Evolutionary conservation across 2,113 vertebrate species (phyloP).

Genomic region (Sula dactylatra): DNA sequence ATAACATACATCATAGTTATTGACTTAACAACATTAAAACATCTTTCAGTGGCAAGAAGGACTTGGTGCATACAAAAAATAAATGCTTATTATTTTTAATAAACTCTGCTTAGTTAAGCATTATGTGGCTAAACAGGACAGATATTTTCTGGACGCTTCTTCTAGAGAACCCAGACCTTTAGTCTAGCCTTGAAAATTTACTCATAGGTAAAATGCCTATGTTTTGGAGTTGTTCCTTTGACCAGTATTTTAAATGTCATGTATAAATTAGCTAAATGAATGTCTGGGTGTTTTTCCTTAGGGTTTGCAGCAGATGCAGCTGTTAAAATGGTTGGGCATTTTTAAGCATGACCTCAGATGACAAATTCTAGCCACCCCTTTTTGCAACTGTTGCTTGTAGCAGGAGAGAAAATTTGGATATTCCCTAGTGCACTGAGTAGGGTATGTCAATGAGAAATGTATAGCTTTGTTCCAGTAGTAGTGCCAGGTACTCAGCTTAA

Average conservation of each 20-base stretch:
- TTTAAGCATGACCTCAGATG: not conserved
- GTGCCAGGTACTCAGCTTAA: not conserved
- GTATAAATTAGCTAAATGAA: not conserved
- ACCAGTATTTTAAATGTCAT: not conserved
- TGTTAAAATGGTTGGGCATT: not conserved
- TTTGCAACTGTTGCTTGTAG: not conserved
- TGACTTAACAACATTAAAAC: not conserved
- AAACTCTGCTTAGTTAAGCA: not conserved
- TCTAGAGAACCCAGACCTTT: not conserved
- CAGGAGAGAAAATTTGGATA: not conserved
- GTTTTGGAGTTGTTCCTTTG: not conserved
- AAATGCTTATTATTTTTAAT: not conserved
- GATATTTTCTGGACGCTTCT: not conserved
- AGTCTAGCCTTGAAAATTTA: not conserved
- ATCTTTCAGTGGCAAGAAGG: not conserved
- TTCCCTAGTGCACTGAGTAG: not conserved
- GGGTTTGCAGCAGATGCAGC: not conserved
- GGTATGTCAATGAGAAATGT: not conserved
- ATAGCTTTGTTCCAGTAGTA: not conserved
- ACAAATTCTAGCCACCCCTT: not conserved
- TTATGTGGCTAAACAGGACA: not conserved
- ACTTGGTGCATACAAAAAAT: not conserved
- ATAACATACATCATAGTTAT: accelerated
- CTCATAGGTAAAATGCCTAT: not conserved
- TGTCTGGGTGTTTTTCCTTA: not conserved